phyloP scores from a whole-genome alignment of 2,888 invertebrate species.

The Melipona bicolor region DNA sequence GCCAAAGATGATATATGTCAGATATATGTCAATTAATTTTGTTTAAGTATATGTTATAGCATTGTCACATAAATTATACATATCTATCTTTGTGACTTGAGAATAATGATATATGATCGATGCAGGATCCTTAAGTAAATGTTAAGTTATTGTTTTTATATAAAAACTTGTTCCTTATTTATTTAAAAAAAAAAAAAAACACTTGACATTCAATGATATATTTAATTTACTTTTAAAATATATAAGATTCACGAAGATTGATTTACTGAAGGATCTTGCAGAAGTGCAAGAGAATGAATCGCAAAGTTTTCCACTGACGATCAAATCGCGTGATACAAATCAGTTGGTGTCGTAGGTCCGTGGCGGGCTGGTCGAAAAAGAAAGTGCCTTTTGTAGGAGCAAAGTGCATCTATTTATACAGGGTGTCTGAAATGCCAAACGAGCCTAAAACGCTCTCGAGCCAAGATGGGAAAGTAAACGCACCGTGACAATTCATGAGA shows the following conservation, averaged over 20 bases:
- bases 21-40: background rate
- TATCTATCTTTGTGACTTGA: background rate
- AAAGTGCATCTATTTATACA: slow-evolving; percentile 83
- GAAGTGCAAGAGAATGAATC: background rate
- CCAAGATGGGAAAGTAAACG: slow-evolving; percentile 79
- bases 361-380: slow-evolving; percentile 59
- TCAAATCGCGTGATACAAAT: slow-evolving; percentile 47
- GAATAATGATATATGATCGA: background rate
- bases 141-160: background rate
- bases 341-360: slow-evolving; percentile 59
- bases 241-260: background rate
- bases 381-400: slow-evolving; percentile 82
- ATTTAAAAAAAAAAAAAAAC: slow-evolving; percentile 7
- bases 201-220: background rate
- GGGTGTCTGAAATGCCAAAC: slow-evolving; percentile 82
- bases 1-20: slow-evolving; percentile 27
- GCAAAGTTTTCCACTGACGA: background rate
- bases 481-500: slow-evolving; percentile 80
- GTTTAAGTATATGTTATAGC: slow-evolving; percentile 2
- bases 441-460: slow-evolving; percentile 78
- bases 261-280: slow-evolving; percentile 13
- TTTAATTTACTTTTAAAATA: background rate
- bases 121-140: slow-evolving; percentile 3
- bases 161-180: slow-evolving; percentile 13
- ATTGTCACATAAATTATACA: slow-evolving; percentile 30